A percentile compares a stretch with the other conserved stretches of the same genome.
phyloP scores from a whole-genome alignment of 2,888 invertebrate species.

The Clunio marinus region DNA sequence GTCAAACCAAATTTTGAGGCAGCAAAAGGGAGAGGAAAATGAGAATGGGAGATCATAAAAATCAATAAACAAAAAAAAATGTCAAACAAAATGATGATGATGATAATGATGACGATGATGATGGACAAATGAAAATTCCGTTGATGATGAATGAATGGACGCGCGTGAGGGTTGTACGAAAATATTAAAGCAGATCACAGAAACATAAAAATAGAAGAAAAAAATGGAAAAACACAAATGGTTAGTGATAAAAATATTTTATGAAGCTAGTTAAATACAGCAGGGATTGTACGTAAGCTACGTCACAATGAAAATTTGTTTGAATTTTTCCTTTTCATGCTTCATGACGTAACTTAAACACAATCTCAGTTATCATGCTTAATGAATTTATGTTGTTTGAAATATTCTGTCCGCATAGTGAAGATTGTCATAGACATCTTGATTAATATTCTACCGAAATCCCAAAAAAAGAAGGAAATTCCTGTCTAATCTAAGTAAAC shows the following conservation, averaged over 20 bases:
- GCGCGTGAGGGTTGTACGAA: background rate
- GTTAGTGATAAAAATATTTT: slow-evolving; percentile 35
- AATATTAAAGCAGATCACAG: slow-evolving; percentile 42
- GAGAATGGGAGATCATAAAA: background rate
- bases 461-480: slow-evolving; percentile 18
- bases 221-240: slow-evolving; percentile 40
- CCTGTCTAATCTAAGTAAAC: no score
- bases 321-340: no score
- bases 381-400: background rate
- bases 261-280: no score
- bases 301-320: no score
- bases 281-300: no score
- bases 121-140: background rate
- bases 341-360: no score
- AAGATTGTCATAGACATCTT: no score
- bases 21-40: background rate
- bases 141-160: slow-evolving; percentile 23
- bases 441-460: no score
- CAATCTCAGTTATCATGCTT: no score
- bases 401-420: background rate
- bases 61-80: slow-evolving; percentile 32
- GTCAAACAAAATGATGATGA: no score
- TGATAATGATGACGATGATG: no score
- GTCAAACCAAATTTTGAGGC: background rate
- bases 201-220: slow-evolving; percentile 42